Percentiles rank a stretch among this genome's conserved stretches.
phyloP scores from a whole-genome alignment of 53 echinoderm and acorn worm species.

The Actinopyga echinites region DNA sequence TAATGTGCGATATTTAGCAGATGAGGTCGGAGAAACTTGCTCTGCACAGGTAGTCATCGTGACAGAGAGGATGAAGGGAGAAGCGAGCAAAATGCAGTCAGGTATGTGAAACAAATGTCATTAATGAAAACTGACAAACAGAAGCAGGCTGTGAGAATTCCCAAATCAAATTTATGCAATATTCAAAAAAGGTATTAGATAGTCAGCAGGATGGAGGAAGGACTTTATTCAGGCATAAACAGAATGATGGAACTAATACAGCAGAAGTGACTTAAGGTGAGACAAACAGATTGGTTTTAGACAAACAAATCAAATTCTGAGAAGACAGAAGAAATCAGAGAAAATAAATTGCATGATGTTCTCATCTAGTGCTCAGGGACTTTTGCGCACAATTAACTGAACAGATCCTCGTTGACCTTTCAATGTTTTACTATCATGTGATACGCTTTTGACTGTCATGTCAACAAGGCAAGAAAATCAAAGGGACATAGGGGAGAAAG shows the following conservation, averaged over 20 bases:
- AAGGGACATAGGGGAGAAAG: too few relatives aligned
- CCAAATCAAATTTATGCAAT: slow-evolving; percentile 21
- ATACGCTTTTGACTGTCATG: too few relatives aligned
- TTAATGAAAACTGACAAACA: not conserved
- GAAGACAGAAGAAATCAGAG: too few relatives aligned
- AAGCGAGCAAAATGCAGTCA: not conserved
- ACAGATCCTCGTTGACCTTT: too few relatives aligned
- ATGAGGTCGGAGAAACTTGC: not conserved
- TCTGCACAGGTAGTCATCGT: not conserved
- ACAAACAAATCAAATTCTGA: too few relatives aligned
- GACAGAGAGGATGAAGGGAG: slow-evolving; percentile 3
- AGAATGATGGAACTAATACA: not conserved
- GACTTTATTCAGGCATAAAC: not conserved
- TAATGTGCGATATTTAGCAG: slow-evolving; percentile 32
- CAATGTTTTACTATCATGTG: too few relatives aligned
- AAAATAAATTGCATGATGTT: too few relatives aligned
- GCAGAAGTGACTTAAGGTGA: not conserved
- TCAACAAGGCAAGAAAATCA: too few relatives aligned
- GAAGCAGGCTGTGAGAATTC: not conserved
- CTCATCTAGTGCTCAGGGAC: too few relatives aligned
- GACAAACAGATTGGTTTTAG: too few relatives aligned
- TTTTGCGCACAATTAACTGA: too few relatives aligned
- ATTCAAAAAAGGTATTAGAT: not conserved
- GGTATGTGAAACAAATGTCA: slow-evolving; percentile 5
- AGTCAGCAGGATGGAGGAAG: not conserved